Percentiles rank a stretch among this genome's conserved stretches.
Conservation (phyloP, 2,113 vertebrate species). For the Osmerus mordax region DNA sequence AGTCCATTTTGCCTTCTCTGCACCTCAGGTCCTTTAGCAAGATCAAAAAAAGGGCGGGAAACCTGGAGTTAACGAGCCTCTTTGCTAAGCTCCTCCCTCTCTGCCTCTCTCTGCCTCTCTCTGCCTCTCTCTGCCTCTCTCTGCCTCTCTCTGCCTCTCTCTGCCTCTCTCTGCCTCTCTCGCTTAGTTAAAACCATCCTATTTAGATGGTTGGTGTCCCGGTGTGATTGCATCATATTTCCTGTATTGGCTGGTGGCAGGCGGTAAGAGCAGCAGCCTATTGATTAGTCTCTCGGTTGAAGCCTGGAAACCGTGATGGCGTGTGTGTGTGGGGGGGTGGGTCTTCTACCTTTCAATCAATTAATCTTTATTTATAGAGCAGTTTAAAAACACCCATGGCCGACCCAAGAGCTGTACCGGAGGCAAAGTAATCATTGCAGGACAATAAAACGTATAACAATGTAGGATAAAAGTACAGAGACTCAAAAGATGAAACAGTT, state of each 20-base stretch:
- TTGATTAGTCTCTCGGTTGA: conserved; percentile 40
- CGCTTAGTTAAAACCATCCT: conserved; percentile 49
- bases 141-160: no score
- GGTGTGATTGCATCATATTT: conserved; percentile 57
- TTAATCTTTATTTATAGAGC: no score
- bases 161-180: neutral
- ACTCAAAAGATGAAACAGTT: no score
- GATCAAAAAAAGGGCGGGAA: conserved; percentile 52
- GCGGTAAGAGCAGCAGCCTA: conserved; percentile 54
- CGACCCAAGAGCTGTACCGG: neutral
- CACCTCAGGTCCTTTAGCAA: conserved; percentile 34
- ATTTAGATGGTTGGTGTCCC: conserved; percentile 53
- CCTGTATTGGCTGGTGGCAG: conserved; percentile 49
- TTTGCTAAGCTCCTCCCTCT: conserved; percentile 34
- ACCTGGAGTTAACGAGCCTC: conserved; percentile 56
- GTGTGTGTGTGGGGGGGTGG: neutral
- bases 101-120: no score
- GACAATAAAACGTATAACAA: no score
- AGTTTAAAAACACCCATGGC: no score
- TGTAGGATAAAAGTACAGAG: no score
- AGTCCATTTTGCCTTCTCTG: conserved; percentile 18
- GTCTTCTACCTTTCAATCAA: neutral
- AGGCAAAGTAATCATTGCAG: no score
- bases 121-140: no score
- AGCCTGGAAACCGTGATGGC: no score